A percentile compares a stretch with the other conserved stretches of the same genome.
Evolutionary conservation across 1,140 invertebrate species (phyloP).

Genomic region (Hypsibius dujardini): DNA sequence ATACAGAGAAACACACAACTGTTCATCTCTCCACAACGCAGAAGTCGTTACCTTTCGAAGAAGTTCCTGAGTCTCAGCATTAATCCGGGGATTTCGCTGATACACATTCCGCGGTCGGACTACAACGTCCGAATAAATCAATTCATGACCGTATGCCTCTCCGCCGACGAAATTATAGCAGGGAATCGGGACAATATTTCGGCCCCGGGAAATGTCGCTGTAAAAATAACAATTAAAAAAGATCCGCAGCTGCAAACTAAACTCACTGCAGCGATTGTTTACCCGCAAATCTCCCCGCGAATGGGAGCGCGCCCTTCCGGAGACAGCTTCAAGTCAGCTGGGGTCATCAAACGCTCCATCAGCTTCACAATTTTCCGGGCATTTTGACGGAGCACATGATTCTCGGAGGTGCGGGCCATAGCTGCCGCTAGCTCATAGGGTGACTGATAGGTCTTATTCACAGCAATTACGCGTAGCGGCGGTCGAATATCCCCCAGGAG

Average conservation of each 20-base stretch:
- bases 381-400: no score
- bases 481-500: neutral
- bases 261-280: neutral
- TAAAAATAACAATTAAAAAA: neutral
- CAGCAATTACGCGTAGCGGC: neutral
- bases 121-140: neutral
- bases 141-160: neutral
- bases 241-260: no score
- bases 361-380: neutral
- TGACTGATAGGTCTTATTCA: neutral
- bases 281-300: neutral
- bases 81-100: no score
- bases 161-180: neutral
- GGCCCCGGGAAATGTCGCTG: neutral
- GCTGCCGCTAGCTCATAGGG: neutral
- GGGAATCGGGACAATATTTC: neutral
- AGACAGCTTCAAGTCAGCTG: neutral
- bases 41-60: no score
- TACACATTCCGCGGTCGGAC: neutral
- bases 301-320: neutral
- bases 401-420: no score
- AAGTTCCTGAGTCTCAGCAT: no score
- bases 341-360: conserved; percentile 9
- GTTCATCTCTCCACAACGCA: no score
- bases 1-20: no score